Evolutionary conservation across 2,888 invertebrate species (phyloP).

Genomic region (Myopa tessellatipennis): DNA sequence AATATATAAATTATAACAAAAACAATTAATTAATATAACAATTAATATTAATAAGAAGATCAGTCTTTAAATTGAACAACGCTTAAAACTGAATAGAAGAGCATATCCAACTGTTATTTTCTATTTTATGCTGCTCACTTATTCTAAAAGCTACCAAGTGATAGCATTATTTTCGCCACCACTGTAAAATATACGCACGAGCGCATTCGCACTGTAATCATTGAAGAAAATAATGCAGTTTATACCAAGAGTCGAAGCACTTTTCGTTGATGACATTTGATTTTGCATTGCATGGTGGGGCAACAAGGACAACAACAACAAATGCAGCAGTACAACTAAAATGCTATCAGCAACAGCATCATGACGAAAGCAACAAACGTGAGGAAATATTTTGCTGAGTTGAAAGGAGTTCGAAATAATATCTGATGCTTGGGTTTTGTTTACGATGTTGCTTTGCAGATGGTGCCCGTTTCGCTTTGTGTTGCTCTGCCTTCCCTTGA

Average conservation of each 20-base stretch:
- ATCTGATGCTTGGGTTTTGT: background rate
- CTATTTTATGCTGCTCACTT: too few relatives aligned
- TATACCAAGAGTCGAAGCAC: background rate
- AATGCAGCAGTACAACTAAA: background rate
- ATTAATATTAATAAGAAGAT: too few relatives aligned
- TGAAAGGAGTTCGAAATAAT: background rate
- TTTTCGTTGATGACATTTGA: conserved; percentile 13
- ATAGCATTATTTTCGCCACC: too few relatives aligned
- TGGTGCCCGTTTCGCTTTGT: background rate
- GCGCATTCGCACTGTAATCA: background rate
- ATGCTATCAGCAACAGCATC: background rate
- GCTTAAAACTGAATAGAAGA: too few relatives aligned
- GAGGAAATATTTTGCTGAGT: background rate
- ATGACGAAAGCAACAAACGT: background rate
- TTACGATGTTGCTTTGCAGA: background rate
- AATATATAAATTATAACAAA: too few relatives aligned
- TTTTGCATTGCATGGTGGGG: background rate
- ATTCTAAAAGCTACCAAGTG: too few relatives aligned
- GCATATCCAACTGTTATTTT: too few relatives aligned
- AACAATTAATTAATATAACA: too few relatives aligned
- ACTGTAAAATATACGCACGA: too few relatives aligned
- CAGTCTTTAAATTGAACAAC: too few relatives aligned
- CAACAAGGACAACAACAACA: background rate
- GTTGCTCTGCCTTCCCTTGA: background rate
- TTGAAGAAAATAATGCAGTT: conserved; percentile 1